Evolutionary conservation across 1,140 invertebrate species (phyloP).

Genomic region (Diorhabda carinulata): DNA sequence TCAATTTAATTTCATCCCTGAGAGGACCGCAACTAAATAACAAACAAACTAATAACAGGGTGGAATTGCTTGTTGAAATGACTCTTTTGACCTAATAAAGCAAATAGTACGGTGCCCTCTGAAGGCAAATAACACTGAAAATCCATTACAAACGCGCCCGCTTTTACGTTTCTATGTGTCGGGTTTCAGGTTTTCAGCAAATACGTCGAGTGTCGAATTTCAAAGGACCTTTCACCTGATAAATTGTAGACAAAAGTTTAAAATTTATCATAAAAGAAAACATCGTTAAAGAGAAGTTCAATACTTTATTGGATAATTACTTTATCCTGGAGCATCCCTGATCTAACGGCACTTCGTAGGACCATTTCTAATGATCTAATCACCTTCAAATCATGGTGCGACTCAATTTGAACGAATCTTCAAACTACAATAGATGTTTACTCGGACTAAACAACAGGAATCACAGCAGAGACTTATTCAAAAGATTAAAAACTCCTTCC

Average conservation of each 20-base stretch:
- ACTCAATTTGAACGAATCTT: too few relatives aligned
- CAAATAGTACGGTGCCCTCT: constrained; percentile 11
- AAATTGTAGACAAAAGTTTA: not conserved
- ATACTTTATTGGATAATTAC: too few relatives aligned
- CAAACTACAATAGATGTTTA: too few relatives aligned
- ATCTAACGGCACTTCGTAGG: too few relatives aligned
- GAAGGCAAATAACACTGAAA: constrained; percentile 4
- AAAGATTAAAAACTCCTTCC: too few relatives aligned
- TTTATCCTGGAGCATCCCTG: too few relatives aligned
- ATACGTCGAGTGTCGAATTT: not conserved
- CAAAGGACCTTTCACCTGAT: not conserved
- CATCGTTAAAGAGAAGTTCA: too few relatives aligned
- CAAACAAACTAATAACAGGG: constrained; percentile 16
- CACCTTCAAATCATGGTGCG: too few relatives aligned
- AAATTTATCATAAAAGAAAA: too few relatives aligned
- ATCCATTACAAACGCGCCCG: constrained; percentile 9
- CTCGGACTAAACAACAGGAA: too few relatives aligned
- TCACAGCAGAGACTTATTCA: too few relatives aligned
- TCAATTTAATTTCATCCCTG: not conserved
- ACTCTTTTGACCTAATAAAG: constrained; percentile 14
- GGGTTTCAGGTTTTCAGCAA: not conserved
- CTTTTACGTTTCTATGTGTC: not conserved
- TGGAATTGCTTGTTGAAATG: constrained; percentile 1
- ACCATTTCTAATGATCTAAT: too few relatives aligned
- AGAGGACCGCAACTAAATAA: constrained; percentile 7